Percentiles rank a stretch among this genome's conserved stretches.
phyloP scores from a whole-genome alignment of 2,888 invertebrate species.

The Seira ritae region DNA sequence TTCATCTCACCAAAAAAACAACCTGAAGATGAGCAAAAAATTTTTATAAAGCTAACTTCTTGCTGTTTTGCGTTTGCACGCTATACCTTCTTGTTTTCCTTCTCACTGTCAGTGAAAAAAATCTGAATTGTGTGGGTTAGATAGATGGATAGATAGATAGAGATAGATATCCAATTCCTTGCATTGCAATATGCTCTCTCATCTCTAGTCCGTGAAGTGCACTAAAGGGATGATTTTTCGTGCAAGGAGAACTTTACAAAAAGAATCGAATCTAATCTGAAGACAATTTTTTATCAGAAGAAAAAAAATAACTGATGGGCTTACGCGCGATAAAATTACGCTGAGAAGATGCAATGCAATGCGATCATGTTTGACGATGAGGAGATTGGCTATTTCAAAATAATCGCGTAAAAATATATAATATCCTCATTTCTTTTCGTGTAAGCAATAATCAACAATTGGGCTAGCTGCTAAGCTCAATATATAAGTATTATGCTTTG shows the following conservation, averaged over 20 bases:
- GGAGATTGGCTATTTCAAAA: not conserved
- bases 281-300: too few species aligned
- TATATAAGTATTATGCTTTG: too few species aligned
- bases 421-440: not conserved
- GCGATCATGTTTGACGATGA: slow-evolving; percentile 41
- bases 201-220: not conserved
- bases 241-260: not conserved
- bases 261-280: not conserved
- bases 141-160: too few species aligned
- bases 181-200: slow-evolving; percentile 2
- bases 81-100: not conserved
- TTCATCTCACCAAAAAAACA: slow-evolving; percentile 34
- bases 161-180: not conserved
- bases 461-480: too few species aligned
- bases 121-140: not conserved
- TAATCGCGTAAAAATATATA: not conserved
- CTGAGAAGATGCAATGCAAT: not conserved
- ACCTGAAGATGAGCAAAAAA: slow-evolving; percentile 52
- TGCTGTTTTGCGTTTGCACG: too few species aligned
- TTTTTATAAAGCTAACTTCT: slow-evolving; percentile 1
- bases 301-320: not conserved
- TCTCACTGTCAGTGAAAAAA: slow-evolving; percentile 3
- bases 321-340: too few species aligned
- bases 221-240: not conserved
- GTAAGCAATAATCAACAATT: too few species aligned